These are phyloP conservation scores for Silurus asotus DNA, from an alignment of 2,113 vertebrate species.

Conservation along the genomic window DNA sequence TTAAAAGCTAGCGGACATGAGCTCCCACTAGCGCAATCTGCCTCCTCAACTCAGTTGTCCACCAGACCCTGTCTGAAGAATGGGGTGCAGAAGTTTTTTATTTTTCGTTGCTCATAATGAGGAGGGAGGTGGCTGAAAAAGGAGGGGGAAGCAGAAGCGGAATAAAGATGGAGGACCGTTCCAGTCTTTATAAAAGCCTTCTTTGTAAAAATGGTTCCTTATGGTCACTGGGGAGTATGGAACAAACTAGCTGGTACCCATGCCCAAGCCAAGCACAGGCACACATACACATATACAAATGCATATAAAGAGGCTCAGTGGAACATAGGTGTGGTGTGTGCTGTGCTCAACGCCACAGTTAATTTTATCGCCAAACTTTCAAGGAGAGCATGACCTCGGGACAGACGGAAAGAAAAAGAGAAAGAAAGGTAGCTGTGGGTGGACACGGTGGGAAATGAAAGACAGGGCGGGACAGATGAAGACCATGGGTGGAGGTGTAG, in stretches of 20 bases:
- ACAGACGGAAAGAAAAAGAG: slow-evolving; percentile 42
- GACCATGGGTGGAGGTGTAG: slow-evolving; percentile 28
- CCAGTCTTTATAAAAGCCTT: slow-evolving; percentile 47
- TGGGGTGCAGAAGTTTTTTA: slow-evolving; percentile 44
- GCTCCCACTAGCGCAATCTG: slow-evolving; percentile 31
- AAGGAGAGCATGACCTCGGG: slow-evolving; percentile 48
- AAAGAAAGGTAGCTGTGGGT: slow-evolving; percentile 49
- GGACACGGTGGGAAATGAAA: slow-evolving; percentile 23
- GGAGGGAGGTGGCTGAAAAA: slow-evolving; percentile 41
- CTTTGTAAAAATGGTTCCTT: slow-evolving; percentile 50
- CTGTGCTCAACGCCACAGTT: slow-evolving; percentile 27
- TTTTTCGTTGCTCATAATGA: slow-evolving; percentile 49
- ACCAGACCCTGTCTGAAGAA: slow-evolving; percentile 48
- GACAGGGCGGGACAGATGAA: slow-evolving; percentile 21
- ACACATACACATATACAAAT: not conserved
- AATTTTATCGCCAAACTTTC: slow-evolving; percentile 56
- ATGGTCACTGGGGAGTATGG: slow-evolving; percentile 43
- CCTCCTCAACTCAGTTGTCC: slow-evolving; percentile 30
- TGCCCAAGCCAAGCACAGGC: slow-evolving; percentile 43
- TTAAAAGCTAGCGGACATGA: slow-evolving; percentile 45
- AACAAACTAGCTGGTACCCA: slow-evolving; percentile 39
- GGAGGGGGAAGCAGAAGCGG: not conserved
- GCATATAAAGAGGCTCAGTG: slow-evolving; percentile 27
- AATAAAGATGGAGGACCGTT: slow-evolving; percentile 39
- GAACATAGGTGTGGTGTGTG: slow-evolving; percentile 58